Base-by-base conservation (phyloP, 2,888 invertebrate genomes). In the Ceraclea dissimilis region DNA sequence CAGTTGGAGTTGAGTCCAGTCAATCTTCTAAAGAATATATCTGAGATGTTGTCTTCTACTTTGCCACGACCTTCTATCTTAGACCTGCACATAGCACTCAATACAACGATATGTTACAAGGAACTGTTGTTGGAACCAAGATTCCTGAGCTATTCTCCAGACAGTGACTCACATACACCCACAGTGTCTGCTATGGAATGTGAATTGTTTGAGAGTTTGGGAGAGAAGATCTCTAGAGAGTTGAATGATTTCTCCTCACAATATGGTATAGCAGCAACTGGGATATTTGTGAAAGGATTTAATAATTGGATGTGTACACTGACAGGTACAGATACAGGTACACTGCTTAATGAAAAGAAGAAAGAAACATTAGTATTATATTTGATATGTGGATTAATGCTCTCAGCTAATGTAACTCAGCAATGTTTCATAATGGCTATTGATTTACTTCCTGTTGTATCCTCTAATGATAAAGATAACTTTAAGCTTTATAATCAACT, bases 331-430 rank as follows among this genome's bases (percentile, higher is more conserved):
- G n/a, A n/a, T n/a, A n/a, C n/a, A n/a, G 39, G n/a, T 31, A 31
- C 5, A 46, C 17, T 17, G n/a, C 26, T 26, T 4, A 26, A 17
- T 20, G 49, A 2, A 22, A 57, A 13, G 5, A 26, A 26, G 26
- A 48, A 16, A 34, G 39, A 26, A 19, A 13, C 22, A 17, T 16
- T 50, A 4, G 49, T 33, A 19, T 19, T 47, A 26, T 20, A 21
- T n/a, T 57, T 60, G 31, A 51, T 60, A 26, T 39, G 20, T 11
- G 22, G 54, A 16, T 19, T 60, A 18, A n/a, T n/a, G n/a, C 16
- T 52, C 4, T 21, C 13, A 16, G 21, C 18, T 2, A 51, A 52
- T n/a, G 50, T 31, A 13, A 26, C 39, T 11, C 31, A 20, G 11
- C 19, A 31, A 4, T 39, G 21, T 18, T 49, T 54, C 26, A 17